Percentiles rank a stretch among this genome's conserved stretches.
Conservation (phyloP, 2,797 vertebrate genomes). For the Typhlichthys subterraneus region DNA sequence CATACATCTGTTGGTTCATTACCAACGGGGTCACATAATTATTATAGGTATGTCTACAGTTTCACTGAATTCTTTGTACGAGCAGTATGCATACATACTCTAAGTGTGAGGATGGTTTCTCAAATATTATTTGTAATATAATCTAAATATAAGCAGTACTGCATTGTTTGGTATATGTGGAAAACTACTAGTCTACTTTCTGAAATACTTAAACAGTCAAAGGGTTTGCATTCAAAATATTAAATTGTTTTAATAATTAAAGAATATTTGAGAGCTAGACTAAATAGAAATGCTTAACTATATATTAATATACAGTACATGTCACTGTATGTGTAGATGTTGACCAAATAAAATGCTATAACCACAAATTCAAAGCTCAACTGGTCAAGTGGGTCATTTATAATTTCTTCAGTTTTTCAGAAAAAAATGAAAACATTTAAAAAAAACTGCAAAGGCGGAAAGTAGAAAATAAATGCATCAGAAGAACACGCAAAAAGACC, state of each 20-base stretch:
- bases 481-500: constrained; percentile 21
- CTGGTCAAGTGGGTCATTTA: constrained; percentile 29
- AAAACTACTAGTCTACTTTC: too few relatives aligned
- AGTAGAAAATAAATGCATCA: constrained; percentile 44
- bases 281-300: too few relatives aligned
- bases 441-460: constrained; percentile 54
- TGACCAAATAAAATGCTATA: neutral
- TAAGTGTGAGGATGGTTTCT: constrained; percentile 4
- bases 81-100: neutral
- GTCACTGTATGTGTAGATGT: too few relatives aligned
- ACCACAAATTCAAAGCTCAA: constrained; percentile 19
- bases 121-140: neutral
- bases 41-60: constrained; percentile 22
- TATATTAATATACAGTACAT: too few relatives aligned
- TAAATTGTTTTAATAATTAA: constrained; percentile 14
- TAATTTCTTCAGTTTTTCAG: too few relatives aligned
- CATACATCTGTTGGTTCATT: constrained; percentile 48
- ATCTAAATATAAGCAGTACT: neutral
- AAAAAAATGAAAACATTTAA: too few relatives aligned
- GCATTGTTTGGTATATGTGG: too few relatives aligned
- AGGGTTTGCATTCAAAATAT: constrained; percentile 39
- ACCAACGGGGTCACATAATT: constrained; percentile 30
- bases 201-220: constrained; percentile 47
- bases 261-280: constrained; percentile 1
- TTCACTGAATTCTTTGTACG: constrained; percentile 25